These are phyloP conservation scores for Polylopha cassiicola DNA, from an alignment of 2,888 invertebrate genomes.

Conservation along the genomic window DNA sequence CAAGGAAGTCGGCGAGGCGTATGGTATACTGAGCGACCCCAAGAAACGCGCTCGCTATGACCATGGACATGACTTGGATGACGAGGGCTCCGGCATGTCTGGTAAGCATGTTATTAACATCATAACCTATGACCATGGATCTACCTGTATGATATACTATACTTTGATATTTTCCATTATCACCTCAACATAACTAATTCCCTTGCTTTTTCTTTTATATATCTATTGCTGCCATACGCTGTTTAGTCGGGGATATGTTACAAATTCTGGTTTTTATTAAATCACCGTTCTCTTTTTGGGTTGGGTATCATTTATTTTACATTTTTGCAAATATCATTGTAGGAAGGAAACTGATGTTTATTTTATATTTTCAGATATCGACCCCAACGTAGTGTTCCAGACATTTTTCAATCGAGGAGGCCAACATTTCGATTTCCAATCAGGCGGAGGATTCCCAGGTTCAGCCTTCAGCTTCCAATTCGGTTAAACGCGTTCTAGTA, in stretches of 20 bases:
- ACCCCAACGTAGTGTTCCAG: conserved; percentile 91
- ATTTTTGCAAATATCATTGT: conserved; percentile 6
- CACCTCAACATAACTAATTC: too few relatives aligned
- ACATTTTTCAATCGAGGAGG: conserved; percentile 84
- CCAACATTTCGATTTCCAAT: conserved; percentile 74
- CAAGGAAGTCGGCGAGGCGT: conserved; percentile 98
- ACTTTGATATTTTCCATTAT: conserved; percentile 3
- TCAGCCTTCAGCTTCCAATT: conserved; percentile 83
- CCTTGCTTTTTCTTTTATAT: too few relatives aligned
- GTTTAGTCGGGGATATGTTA: too few relatives aligned
- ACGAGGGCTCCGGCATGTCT: conserved; percentile 75
- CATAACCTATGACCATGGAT: neutral
- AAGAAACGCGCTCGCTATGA: conserved; percentile 94
- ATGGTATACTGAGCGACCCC: conserved; percentile 92
- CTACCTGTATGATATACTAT: neutral
- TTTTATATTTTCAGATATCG: conserved; percentile 80
- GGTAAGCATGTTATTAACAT: conserved; percentile 36
- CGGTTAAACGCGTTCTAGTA: conserved; percentile 76
- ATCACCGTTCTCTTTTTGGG: too few relatives aligned
- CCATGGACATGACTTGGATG: conserved; percentile 92
- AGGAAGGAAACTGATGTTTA: conserved; percentile 5
- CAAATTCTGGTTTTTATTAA: too few relatives aligned
- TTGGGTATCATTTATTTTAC: neutral
- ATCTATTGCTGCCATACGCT: too few relatives aligned
- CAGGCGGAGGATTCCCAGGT: conserved; percentile 75